phyloP scores from a whole-genome alignment of 2,113 vertebrate species.

The Platichthys stellatus region DNA sequence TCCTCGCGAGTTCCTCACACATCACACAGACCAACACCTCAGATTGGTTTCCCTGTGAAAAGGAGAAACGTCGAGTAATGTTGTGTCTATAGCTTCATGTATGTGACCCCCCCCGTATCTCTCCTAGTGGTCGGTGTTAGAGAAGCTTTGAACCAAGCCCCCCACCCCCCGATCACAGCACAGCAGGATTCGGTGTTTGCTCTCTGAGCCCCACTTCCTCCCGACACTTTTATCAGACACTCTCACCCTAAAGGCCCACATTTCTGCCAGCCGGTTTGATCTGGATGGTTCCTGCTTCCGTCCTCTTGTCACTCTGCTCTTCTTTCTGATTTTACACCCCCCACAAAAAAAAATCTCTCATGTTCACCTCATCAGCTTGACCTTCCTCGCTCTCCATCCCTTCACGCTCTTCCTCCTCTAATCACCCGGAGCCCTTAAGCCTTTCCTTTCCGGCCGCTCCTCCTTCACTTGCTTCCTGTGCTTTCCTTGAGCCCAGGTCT shows the following conservation, averaged over 20 bases:
- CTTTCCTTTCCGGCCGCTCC: constrained; percentile 53
- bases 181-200: constrained; percentile 62
- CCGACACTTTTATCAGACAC: constrained; percentile 66
- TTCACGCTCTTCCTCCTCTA: constrained; percentile 45
- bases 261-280: constrained; percentile 47
- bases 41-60: neutral
- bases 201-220: constrained; percentile 60
- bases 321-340: constrained; percentile 10
- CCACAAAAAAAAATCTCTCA: constrained; percentile 41
- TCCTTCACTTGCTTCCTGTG: constrained; percentile 46
- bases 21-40: constrained; percentile 38
- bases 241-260: constrained; percentile 55
- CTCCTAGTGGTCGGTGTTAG: constrained; percentile 12
- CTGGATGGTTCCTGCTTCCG: constrained; percentile 48
- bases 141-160: constrained; percentile 27
- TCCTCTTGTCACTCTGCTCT: constrained; percentile 43
- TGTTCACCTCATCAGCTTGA: constrained; percentile 52
- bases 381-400: constrained; percentile 43
- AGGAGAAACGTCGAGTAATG: neutral
- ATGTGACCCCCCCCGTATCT: constrained; percentile 6
- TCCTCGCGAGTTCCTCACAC: neutral
- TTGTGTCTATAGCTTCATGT: neutral
- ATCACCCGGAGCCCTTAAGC: constrained; percentile 56
- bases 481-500: constrained; percentile 52
- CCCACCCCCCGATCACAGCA: constrained; percentile 49